Evolutionary conservation across 2,113 vertebrate species (phyloP), one percentile per base, ranked within the genome.

Genomic region (Myotis lucifugus): DNA sequence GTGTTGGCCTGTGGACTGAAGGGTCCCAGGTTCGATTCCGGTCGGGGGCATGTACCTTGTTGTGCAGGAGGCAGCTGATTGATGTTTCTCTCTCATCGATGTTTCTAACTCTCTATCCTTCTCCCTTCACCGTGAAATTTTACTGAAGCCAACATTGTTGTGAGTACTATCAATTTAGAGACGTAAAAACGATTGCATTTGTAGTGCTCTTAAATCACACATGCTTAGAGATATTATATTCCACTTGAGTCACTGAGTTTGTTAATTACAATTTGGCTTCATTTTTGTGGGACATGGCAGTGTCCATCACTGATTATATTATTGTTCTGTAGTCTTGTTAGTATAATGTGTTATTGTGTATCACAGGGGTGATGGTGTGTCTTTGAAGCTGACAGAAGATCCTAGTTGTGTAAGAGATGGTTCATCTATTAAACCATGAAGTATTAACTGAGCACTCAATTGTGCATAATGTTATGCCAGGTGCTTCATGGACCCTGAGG

Each of bases 131-230:
- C 25, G 3, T 40, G 25, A 29, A 93, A 67, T 64, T 66, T 3
- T 76, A 96, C 66, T 83, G 91, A 87, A 86, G 89, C 19, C 87
- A 66, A 52, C 37, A 67, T 95, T 92, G n/a, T 90, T 91, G 34
- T 83, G 70, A 89, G 19, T 25, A 40, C 81, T 84, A 73, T 72
- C 89, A 79, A 52, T 50, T 56, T 69, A 72, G 76, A 93, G 34
- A 96, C 93, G 40, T 61, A 59, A 93, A 95, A 96, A 66, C 23
- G 46, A 97, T 96, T 77, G 70, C 85, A 85, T 93, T 77, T 95
- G 54, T 87, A 67, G 76, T 87, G 82, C 88, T 52, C 85, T 96
- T 52, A 78, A 88, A 89, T 94, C 87, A 77, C 67, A 90, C 59
- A 84, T 72, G 87, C 66, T 87, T 64, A 73, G 70, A 95, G 91